Percentiles rank a stretch among this genome's conserved stretches.
Evolutionary conservation across 2,113 vertebrate species (phyloP).

Genomic region (Xenus cinereus): DNA sequence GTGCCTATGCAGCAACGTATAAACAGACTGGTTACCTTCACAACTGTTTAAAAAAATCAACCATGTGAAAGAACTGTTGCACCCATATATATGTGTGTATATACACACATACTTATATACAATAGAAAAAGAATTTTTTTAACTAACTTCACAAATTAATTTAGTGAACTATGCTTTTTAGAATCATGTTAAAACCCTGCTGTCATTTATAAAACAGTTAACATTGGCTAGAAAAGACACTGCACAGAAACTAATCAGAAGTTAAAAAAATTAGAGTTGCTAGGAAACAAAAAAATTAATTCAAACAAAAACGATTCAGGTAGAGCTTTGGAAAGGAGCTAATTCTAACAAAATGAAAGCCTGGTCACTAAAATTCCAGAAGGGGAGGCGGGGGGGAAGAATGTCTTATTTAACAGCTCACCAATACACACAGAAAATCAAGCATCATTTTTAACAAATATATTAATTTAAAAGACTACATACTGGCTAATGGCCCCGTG

Average conservation of each 20-base stretch:
- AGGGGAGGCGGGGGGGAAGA: too few species aligned
- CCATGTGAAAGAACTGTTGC: background rate
- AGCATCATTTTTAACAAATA: background rate
- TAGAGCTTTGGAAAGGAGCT: background rate
- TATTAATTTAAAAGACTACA: background rate
- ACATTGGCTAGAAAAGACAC: background rate
- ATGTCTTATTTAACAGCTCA: background rate
- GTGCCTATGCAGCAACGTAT: constrained; percentile 5
- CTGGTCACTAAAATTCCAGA: background rate
- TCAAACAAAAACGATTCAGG: constrained; percentile 5
- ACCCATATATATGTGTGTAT: background rate
- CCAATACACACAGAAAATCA: background rate
- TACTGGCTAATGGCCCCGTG: background rate
- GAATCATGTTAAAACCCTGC: background rate
- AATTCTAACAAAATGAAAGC: background rate
- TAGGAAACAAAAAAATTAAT: background rate
- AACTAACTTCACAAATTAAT: background rate
- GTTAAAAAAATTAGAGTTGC: background rate
- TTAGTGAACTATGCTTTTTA: background rate
- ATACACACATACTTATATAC: background rate
- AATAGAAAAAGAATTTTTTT: background rate
- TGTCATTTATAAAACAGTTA: constrained; percentile 20
- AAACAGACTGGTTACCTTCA: constrained; percentile 19
- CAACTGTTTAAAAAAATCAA: background rate
- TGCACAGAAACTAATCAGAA: constrained; percentile 10